Conservation (phyloP, 2,797 vertebrate genomes). For the Tympanoctomys barrerae region DNA sequence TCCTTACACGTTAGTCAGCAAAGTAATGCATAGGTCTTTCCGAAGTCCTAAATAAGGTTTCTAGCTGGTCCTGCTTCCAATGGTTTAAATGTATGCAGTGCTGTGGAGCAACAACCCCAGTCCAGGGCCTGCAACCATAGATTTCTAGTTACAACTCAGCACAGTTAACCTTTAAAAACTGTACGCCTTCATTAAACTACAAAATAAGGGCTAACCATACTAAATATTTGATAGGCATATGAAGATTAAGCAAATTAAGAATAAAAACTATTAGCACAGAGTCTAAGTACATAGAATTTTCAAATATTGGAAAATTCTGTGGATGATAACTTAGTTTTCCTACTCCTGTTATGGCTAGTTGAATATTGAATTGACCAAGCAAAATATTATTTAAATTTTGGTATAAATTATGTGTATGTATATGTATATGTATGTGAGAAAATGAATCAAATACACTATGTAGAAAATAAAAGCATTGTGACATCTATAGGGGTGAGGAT, state of each 20-base stretch:
- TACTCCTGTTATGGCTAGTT: not conserved
- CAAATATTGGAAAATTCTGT: not conserved
- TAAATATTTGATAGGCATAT: not conserved
- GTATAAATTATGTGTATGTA: not conserved
- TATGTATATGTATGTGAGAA: not conserved
- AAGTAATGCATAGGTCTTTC: not conserved
- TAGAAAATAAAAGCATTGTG: conserved; percentile 38
- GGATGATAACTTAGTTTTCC: not conserved
- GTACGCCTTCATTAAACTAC: not conserved
- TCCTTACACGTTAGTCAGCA: not conserved
- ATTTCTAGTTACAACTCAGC: not conserved
- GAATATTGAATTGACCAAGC: not conserved
- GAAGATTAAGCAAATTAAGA: not conserved
- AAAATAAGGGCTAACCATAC: not conserved
- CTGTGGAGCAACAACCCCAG: accelerated
- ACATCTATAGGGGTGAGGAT: conserved; percentile 26
- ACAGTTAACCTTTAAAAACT: not conserved
- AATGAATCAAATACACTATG: conserved; percentile 19
- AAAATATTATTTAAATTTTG: not conserved
- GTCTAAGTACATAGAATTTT: not conserved
- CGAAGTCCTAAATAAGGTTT: not conserved
- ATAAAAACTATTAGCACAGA: not conserved
- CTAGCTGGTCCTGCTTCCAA: not conserved
- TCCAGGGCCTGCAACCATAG: not conserved
- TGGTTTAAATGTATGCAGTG: not conserved